Evolutionary conservation across 2,113 vertebrate genomes (phyloP), one percentile per base, ranked within the genome.

Genomic region (Siniperca chuatsi): DNA sequence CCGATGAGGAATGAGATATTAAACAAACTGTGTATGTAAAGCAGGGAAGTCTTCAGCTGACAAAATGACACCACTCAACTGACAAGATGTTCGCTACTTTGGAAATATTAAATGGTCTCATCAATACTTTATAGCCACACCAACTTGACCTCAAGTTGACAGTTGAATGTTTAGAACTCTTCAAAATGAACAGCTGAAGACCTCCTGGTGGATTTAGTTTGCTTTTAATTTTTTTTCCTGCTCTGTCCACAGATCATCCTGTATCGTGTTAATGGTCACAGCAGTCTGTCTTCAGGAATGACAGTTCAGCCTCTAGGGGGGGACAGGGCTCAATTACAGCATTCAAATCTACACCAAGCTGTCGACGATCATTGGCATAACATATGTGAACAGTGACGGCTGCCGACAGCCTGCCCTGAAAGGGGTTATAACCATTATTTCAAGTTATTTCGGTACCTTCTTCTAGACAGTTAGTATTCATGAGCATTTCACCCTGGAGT

Each of bases 321-420:
- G n/a, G 9, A 6, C 65, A 40, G 85, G 4, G 15, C 91, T 92
- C 92, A 90, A 90, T 94, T 94, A 92, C 77, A 74, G 82, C 92
- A 70, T 87, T 92, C 92, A 93, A 88, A 92, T 94, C 92, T 55
- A 80, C 90, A 74, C 78, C 7, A 69, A 83, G 89, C 87, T 86
- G 88, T 90, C 91, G 3, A 18, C 77, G 67, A 81, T 75, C 85
- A 68, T 83, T 15, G 73, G 18, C 68, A 23, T 73, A 83, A 74
- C 89, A 81, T 61, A 88, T 87, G 89, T 76, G 87, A 87, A 58
- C 62, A 2, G 62, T 77, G 83, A 84, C 66, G 1, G 81, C 64
- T 70, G 76, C 33, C 42, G 87, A 89, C 92, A 87, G 88, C 57
- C 42, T 61, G 76, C 71, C 89, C 79, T 87, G 20, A 73, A 82